Percentiles rank a stretch among this genome's conserved stretches.
phyloP scores from a whole-genome alignment of 1,140 invertebrate species.

The Paramacrobiotus metropolitanus region DNA sequence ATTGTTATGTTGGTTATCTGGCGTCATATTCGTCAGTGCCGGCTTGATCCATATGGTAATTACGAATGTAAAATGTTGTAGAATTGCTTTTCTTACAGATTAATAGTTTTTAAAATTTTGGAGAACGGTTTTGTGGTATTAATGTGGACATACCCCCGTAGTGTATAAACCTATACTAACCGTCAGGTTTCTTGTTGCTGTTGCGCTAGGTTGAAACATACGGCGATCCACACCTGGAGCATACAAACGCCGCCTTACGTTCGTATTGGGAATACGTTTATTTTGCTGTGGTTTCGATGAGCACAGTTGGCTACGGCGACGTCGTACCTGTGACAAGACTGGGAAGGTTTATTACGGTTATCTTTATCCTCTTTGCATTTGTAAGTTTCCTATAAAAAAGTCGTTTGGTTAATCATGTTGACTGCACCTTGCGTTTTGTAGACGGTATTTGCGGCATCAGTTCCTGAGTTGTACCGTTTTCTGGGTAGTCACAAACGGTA shows the following conservation, averaged over 20 bases:
- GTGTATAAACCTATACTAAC: no score
- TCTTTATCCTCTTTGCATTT: background rate
- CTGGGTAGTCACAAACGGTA: background rate
- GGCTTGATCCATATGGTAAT: background rate
- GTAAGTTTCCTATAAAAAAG: background rate
- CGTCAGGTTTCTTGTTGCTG: no score
- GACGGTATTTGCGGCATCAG: background rate
- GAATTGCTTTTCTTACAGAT: background rate
- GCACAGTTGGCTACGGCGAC: background rate
- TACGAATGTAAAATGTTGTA: background rate
- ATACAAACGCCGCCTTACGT: background rate
- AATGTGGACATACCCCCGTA: no score
- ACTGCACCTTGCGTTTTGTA: background rate
- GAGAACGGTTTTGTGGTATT: no score
- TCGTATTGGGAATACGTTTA: conserved; percentile 2
- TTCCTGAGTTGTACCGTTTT: background rate
- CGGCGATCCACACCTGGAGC: background rate
- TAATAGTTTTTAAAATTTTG: no score
- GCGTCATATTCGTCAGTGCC: background rate
- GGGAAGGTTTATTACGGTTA: background rate
- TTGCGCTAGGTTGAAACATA: conserved; percentile 4
- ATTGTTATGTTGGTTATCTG: background rate
- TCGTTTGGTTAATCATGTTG: background rate
- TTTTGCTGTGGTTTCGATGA: background rate
- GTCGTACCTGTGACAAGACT: background rate